phyloP scores from a whole-genome alignment of 2,113 vertebrate genomes.

The Canis aureus region DNA sequence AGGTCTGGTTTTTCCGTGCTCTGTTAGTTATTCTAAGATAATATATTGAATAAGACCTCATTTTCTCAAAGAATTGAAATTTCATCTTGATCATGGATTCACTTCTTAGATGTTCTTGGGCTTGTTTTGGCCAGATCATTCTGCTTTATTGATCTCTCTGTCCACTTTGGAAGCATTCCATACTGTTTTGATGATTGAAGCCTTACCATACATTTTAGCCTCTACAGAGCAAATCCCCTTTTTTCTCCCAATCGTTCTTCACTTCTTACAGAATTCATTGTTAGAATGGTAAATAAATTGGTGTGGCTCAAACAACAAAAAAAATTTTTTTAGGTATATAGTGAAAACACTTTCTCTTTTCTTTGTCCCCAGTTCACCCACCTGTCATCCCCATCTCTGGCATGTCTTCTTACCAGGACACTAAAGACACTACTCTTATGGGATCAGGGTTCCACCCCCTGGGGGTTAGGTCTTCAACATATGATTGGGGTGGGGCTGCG shows the following conservation, averaged over 20 bases:
- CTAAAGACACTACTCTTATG: no score
- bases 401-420: neutral
- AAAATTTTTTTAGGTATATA: neutral
- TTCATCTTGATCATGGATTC: neutral
- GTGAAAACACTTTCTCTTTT: neutral
- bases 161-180: neutral
- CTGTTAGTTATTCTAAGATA: neutral
- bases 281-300: neutral
- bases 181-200: neutral
- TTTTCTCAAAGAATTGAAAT: neutral
- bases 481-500: neutral
- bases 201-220: neutral
- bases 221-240: neutral
- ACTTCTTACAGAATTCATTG: neutral
- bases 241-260: neutral
- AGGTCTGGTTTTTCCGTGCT: neutral
- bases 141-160: neutral
- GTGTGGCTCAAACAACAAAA: neutral
- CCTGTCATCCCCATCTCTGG: neutral
- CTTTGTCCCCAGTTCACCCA: neutral
- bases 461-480: neutral
- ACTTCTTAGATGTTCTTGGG: neutral
- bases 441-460: neutral
- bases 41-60: neutral
- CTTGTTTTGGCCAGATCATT: neutral